Conservation (phyloP, 2,888 invertebrate species). For the Nasonovia ribisnigri region DNA sequence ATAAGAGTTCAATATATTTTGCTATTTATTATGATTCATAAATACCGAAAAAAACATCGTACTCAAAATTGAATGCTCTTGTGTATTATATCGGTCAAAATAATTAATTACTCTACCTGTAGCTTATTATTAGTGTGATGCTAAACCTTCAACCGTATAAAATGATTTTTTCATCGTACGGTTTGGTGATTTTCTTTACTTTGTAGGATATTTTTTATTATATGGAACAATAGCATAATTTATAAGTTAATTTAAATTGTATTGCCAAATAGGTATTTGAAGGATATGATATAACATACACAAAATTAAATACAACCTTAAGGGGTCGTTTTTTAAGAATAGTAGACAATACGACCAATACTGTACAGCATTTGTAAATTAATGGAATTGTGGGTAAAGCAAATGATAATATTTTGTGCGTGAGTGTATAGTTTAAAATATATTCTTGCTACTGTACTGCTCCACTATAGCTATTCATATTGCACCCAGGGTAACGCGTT, state of each 20-base stretch:
- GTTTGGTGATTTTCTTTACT: constrained; percentile 1
- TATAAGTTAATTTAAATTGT: background rate
- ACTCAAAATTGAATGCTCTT: background rate
- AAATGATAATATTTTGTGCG: background rate
- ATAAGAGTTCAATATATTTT: background rate
- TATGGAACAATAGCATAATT: background rate
- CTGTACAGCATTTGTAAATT: background rate
- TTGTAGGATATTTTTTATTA: background rate
- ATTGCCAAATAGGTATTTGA: background rate
- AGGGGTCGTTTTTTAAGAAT: background rate
- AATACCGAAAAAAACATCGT: background rate
- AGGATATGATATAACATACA: background rate
- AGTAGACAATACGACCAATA: too few relatives aligned
- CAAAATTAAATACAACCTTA: background rate
- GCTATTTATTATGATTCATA: background rate
- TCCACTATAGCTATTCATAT: background rate
- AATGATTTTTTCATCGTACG: background rate
- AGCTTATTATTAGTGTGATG: background rate
- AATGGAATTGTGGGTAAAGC: background rate
- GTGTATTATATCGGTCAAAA: background rate
- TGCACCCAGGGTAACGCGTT: background rate
- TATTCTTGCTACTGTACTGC: background rate
- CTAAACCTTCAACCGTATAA: background rate
- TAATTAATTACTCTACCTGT: background rate
- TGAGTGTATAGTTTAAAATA: background rate